Percentiles rank a stretch among this genome's conserved stretches.
These are phyloP conservation scores for Tragopan temminckii DNA, from an alignment of 2,797 vertebrate genomes.

Conservation along the genomic window DNA sequence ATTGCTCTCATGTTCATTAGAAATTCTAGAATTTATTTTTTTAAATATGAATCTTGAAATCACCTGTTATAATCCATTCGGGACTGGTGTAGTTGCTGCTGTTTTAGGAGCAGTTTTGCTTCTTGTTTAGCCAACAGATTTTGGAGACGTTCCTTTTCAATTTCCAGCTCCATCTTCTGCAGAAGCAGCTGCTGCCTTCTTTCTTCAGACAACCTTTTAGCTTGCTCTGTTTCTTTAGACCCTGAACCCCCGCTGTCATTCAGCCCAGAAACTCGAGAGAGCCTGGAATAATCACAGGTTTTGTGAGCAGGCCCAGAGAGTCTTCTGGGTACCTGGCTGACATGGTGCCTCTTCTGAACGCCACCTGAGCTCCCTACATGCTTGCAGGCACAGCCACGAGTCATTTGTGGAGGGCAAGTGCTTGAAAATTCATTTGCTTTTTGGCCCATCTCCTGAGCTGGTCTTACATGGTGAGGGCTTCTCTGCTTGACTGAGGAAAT, in stretches of 20 bases:
- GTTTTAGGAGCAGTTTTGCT: slow-evolving; percentile 88
- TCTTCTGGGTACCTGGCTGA: neutral
- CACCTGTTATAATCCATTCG: slow-evolving; percentile 88
- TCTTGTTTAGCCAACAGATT: slow-evolving; percentile 90
- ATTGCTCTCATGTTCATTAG: neutral
- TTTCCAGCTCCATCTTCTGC: slow-evolving; percentile 95
- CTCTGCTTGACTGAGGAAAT: slow-evolving; percentile 28
- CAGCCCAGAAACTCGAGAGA: neutral
- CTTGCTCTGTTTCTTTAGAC: slow-evolving; percentile 37
- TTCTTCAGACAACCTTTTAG: slow-evolving; percentile 85
- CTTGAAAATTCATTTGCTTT: slow-evolving; percentile 31
- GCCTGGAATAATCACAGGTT: slow-evolving; percentile 33
- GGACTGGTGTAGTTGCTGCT: slow-evolving; percentile 87
- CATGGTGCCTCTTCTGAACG: neutral
- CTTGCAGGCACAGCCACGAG: slow-evolving; percentile 33
- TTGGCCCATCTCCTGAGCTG: neutral
- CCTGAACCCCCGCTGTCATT: neutral
- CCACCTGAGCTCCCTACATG: slow-evolving; percentile 8
- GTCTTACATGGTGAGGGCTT: neutral
- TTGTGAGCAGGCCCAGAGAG: slow-evolving; percentile 5
- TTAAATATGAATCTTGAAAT: neutral
- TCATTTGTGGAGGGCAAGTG: neutral
- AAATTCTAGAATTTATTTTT: neutral
- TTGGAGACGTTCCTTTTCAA: slow-evolving; percentile 91
- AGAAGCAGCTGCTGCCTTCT: slow-evolving; percentile 89